Evolutionary conservation across 2,888 invertebrate genomes (phyloP).

Genomic region (Megalurothrips usitatus): DNA sequence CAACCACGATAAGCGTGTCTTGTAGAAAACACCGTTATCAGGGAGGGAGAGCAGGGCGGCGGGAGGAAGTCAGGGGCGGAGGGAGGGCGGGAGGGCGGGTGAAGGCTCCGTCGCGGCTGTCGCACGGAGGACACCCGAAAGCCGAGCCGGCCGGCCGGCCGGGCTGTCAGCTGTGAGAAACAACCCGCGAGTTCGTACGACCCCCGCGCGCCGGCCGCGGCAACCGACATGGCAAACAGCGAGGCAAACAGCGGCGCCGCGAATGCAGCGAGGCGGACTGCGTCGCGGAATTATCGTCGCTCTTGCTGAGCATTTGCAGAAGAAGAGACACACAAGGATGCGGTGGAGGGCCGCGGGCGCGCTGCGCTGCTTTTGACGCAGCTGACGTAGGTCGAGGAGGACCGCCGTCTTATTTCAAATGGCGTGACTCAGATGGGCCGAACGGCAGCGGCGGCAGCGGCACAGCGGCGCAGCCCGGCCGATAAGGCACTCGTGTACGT

Average conservation of each 20-base stretch:
- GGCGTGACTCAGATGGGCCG: background rate
- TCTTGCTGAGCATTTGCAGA: no score
- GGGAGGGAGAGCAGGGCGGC: background rate
- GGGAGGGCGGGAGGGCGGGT: background rate
- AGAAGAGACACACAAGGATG: no score
- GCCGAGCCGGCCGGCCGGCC: background rate
- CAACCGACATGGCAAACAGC: background rate
- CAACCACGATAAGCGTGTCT: conserved; percentile 6
- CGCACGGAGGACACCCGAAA: background rate
- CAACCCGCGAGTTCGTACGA: background rate
- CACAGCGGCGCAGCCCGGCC: no score
- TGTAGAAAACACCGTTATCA: conserved; percentile 22
- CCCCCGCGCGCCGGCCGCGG: background rate
- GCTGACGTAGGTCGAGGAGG: no score
- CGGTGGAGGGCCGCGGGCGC: no score
- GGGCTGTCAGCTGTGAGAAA: background rate
- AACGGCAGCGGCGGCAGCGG: no score
- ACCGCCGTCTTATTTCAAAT: background rate
- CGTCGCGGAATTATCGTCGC: no score
- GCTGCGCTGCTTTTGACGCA: no score
- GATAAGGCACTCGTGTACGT: no score
- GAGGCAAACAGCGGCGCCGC: no score
- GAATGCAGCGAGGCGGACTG: no score
- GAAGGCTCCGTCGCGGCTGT: background rate
- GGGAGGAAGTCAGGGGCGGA: background rate